These are phyloP conservation scores for Pogonocichla stellata DNA, from an alignment of 2,113 vertebrate species.

Conservation along the genomic window DNA sequence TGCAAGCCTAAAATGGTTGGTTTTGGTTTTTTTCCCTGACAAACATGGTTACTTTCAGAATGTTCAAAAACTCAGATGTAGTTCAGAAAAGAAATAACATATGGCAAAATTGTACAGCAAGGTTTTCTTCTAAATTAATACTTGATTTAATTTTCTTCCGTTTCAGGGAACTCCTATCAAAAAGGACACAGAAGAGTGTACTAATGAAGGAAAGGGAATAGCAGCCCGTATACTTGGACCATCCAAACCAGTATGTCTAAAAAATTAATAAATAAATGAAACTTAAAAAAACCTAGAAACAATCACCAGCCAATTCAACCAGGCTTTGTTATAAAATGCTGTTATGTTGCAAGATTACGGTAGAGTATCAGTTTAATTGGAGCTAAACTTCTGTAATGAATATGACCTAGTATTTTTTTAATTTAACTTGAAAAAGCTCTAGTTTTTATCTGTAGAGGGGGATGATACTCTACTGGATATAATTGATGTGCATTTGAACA, in stretches of 20 bases:
- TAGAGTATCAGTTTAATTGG: not conserved
- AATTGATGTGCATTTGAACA: not conserved
- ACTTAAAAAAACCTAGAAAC: not conserved
- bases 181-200: constrained; percentile 90
- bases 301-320: not conserved
- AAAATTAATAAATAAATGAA: not conserved
- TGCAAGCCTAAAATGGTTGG: not conserved
- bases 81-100: not conserved
- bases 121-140: not conserved
- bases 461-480: not conserved
- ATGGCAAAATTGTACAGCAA: not conserved
- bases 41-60: not conserved
- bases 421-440: not conserved
- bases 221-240: constrained; percentile 91
- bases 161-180: constrained; percentile 87
- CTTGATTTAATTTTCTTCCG: not conserved
- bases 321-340: not conserved
- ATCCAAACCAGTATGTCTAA: constrained; percentile 87
- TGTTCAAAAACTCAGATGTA: not conserved
- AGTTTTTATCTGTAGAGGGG: not conserved
- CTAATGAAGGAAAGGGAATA: constrained; percentile 90
- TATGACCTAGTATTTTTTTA: not conserved
- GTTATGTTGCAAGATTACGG: not conserved
- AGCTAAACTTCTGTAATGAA: not conserved
- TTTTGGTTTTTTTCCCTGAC: not conserved